phyloP scores from a whole-genome alignment of 2,797 vertebrate genomes.

The Lepus oiostolus region DNA sequence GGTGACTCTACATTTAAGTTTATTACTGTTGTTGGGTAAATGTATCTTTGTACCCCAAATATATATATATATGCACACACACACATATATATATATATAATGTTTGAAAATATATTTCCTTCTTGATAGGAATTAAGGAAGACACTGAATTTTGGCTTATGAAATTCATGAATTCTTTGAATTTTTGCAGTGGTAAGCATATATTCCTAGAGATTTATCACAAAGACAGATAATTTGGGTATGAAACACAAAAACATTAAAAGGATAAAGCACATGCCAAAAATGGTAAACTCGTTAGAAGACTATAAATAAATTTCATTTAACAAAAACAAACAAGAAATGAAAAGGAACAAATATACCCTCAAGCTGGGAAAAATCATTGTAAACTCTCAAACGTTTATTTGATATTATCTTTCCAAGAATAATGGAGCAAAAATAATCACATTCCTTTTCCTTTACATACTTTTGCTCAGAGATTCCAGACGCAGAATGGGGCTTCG shows the following conservation, averaged over 20 bases:
- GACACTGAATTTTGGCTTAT: background rate
- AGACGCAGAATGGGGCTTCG: constrained; percentile 85
- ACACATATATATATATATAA: background rate
- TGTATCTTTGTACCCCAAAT: background rate
- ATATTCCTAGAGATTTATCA: constrained; percentile 54
- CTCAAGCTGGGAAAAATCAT: constrained; percentile 79
- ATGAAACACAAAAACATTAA: background rate
- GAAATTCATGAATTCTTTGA: constrained; percentile 33
- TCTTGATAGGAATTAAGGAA: background rate
- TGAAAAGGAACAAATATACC: constrained; percentile 74
- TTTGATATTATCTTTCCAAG: constrained; percentile 81
- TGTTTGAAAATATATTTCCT: constrained; percentile 32
- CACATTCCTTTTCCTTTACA: constrained; percentile 84
- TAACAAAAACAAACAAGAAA: constrained; percentile 66
- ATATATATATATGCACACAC: background rate
- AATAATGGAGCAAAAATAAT: constrained; percentile 82
- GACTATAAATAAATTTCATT: constrained; percentile 81
- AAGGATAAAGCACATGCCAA: background rate
- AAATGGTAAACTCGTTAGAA: constrained; percentile 74
- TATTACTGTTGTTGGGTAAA: background rate
- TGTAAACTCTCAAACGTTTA: constrained; percentile 76
- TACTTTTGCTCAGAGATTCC: constrained; percentile 86
- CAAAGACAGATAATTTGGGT: background rate
- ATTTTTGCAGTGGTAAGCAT: constrained; percentile 56
- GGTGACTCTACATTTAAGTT: background rate